Evolutionary conservation across 2,797 vertebrate genomes (phyloP).

Genomic region (Bryconaethiops microstoma): DNA sequence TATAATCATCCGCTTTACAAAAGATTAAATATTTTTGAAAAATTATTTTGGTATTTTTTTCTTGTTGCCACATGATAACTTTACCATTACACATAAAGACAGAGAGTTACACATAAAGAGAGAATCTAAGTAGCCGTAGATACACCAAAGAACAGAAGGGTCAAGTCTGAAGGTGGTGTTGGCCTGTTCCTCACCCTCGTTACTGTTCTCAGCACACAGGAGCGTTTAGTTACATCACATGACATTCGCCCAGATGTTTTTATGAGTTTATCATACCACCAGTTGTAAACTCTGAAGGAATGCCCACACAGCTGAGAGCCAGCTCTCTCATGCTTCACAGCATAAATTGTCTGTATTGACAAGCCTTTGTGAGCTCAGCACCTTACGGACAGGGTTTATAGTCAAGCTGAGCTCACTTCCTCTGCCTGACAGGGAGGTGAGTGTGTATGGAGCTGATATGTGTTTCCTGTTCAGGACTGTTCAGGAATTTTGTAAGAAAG

Average conservation of each 20-base stretch:
- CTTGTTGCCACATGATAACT: no score
- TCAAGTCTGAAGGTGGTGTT: no score
- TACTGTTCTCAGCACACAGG: conserved; percentile 37
- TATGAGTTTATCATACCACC: conserved; percentile 44
- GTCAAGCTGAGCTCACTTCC: conserved; percentile 30
- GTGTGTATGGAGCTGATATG: conserved; percentile 12
- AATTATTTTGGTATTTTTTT: no score
- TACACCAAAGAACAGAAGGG: no score
- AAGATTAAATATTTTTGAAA: no score
- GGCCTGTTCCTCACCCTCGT: conserved; percentile 18
- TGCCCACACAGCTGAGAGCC: conserved; percentile 23
- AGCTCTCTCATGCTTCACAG: conserved; percentile 12
- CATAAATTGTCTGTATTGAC: conserved; percentile 32
- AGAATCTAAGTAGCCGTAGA: not conserved
- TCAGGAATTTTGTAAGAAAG: conserved; percentile 6
- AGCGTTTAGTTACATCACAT: conserved; percentile 29
- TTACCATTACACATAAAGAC: no score
- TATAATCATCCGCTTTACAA: no score
- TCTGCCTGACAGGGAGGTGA: conserved; percentile 24
- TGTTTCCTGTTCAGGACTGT: conserved; percentile 29
- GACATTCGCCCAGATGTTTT: conserved; percentile 32
- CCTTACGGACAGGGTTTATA: conserved; percentile 30
- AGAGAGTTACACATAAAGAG: not conserved
- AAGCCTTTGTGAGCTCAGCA: conserved; percentile 45
- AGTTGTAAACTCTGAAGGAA: conserved; percentile 43